Percentiles rank a stretch among this genome's conserved stretches.
These are phyloP conservation scores for Mola mola DNA, from an alignment of 2,113 vertebrate species.

Conservation along the genomic window DNA sequence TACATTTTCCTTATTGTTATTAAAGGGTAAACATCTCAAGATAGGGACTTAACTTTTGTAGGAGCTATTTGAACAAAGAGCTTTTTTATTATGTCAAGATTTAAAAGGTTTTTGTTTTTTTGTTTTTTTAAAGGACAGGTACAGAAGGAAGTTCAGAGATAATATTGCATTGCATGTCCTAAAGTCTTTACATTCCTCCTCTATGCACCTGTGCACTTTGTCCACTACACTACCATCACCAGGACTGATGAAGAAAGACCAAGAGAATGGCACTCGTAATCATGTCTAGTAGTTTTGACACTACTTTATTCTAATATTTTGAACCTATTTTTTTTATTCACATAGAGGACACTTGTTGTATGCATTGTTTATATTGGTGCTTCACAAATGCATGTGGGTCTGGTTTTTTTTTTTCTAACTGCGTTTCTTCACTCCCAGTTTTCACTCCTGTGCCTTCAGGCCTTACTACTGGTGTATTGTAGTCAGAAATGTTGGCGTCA, in stretches of 20 bases:
- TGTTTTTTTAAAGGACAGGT: constrained; percentile 4
- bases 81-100: constrained; percentile 7
- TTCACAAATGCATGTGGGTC: constrained; percentile 14
- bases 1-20: constrained; percentile 5
- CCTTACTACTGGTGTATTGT: constrained; percentile 20
- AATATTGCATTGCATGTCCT: constrained; percentile 32
- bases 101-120: background rate
- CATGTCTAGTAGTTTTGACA: background rate
- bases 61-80: constrained; percentile 4
- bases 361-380: constrained; percentile 37
- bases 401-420: background rate
- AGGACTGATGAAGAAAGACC: constrained; percentile 13
- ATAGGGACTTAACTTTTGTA: constrained; percentile 22
- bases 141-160: background rate
- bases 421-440: constrained; percentile 27
- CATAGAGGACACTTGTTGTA: background rate
- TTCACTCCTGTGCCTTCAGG: constrained; percentile 17
- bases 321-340: constrained; percentile 13
- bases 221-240: constrained; percentile 42
- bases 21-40: constrained; percentile 34
- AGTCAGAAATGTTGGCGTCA: background rate
- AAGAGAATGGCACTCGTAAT: constrained; percentile 9
- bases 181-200: constrained; percentile 30
- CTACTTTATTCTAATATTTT: constrained; percentile 18
- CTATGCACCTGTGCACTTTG: constrained; percentile 70